These are phyloP conservation scores for Ormyrus labotus DNA, from an alignment of 2,888 invertebrate genomes.

Conservation along the genomic window DNA sequence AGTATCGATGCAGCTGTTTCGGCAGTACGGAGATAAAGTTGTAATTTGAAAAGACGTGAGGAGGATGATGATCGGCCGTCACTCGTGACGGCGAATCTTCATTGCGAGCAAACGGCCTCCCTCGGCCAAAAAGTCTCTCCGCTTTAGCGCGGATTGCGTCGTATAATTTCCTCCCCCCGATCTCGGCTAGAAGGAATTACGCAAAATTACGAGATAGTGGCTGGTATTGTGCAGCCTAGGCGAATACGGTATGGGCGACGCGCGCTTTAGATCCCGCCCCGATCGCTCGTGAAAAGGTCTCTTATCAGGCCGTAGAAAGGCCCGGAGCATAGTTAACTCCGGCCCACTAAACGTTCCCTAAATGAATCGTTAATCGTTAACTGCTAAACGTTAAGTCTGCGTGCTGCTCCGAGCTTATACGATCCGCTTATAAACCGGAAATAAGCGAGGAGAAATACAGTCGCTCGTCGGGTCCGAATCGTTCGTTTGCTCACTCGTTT, in stretches of 20 bases:
- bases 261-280: slow-evolving; percentile 14
- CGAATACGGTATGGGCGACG: neutral
- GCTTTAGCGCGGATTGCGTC: slow-evolving; percentile 10
- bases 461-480: slow-evolving; percentile 63
- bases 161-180: slow-evolving; percentile 16
- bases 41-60: slow-evolving; percentile 19
- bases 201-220: slow-evolving; percentile 56
- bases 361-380: slow-evolving; percentile 76
- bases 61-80: slow-evolving; percentile 40
- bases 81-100: slow-evolving; percentile 33
- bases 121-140: neutral
- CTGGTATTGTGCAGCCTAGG: slow-evolving; percentile 47
- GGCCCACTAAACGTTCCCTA: slow-evolving; percentile 71
- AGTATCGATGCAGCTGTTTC: neutral
- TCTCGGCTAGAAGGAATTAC: slow-evolving; percentile 41
- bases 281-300: slow-evolving; percentile 53
- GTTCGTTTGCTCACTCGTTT: slow-evolving; percentile 61
- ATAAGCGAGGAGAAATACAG: slow-evolving; percentile 66
- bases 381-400: slow-evolving; percentile 58
- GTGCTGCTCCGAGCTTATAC: slow-evolving; percentile 52
- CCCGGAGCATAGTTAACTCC: slow-evolving; percentile 33
- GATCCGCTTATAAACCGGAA: slow-evolving; percentile 73
- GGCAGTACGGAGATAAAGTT: neutral
- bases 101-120: neutral
- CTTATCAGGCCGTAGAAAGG: slow-evolving; percentile 58